phyloP scores from a whole-genome alignment of 2,888 invertebrate species.

The Bursaphelenchus okinawaensis region DNA sequence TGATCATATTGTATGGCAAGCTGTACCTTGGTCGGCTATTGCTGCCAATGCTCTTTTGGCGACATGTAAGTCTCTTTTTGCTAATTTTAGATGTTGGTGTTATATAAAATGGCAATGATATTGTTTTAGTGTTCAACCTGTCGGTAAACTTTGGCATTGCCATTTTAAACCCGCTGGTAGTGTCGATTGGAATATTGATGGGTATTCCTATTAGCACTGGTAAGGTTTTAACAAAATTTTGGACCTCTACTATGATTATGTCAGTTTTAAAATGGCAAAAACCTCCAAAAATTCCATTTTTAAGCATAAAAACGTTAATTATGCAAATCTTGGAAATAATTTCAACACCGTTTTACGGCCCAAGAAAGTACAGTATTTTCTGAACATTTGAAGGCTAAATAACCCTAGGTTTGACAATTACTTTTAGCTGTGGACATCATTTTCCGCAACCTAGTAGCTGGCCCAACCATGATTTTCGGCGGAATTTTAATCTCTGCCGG shows the following conservation, averaged over 20 bases:
- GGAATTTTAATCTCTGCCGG: background rate
- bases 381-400: no score
- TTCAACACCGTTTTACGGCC: no score
- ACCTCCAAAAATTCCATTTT: no score
- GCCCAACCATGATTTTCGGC: background rate
- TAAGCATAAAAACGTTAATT: no score
- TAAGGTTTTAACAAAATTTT: no score
- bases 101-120: no score
- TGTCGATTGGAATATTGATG: background rate
- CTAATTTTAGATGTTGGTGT: background rate
- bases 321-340: no score
- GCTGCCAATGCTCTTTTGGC: background rate
- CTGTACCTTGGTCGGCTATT: background rate
- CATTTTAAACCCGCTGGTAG: background rate
- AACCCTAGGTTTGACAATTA: no score
- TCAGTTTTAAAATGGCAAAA: no score
- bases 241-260: no score
- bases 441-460: background rate
- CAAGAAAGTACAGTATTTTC: no score
- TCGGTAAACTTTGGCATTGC: background rate
- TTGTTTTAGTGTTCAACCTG: background rate
- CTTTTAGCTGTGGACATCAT: background rate
- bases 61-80: background rate
- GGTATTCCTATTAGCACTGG: background rate
- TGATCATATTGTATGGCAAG: background rate